Base-by-base conservation (phyloP, 2,113 vertebrate genomes). In the Canis aureus region DNA sequence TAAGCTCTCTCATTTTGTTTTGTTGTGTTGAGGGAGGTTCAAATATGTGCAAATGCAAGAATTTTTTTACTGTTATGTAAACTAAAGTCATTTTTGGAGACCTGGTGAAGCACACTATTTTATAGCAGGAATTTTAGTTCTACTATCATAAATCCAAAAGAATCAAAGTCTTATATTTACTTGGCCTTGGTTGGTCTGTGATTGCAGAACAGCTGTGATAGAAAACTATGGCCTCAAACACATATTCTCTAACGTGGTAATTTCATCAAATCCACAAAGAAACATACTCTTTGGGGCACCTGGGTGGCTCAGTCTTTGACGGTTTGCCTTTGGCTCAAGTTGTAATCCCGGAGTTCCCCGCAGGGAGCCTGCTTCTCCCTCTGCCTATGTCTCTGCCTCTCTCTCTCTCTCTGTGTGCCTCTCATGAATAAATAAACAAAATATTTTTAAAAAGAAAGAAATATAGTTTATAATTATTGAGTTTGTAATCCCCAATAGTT, bases 141-240 rank as follows among this genome's bases (percentile, higher is more conserved):
- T 87, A 25, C n/a, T 35, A 38, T 85, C 49, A 53, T 81, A 87
- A 69, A 86, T 71, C 69, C 12, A 53, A 76, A 88, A 94, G 8
- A 91, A 85, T 84, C 17, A 55, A 51, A 16, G 59, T n/a, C 57
- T 89, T 92, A 64, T 59, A 57, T 64, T 83, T 84, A 35, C 2
- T 12, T 62, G 69, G 29, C 15, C 55, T 73, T 89, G 23, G 23
- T 43, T 66, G 43, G 29, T 23, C 43, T 91, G 23, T 91, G 59
- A 64, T 83, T 93, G n/a, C 73, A 88, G n/a, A 91, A 83, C n/a
- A 89, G 57, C 23, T 85, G 19, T 92, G 35, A 66, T 59, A 13
- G 59, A 79, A 89, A 97, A 94, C 62, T 8, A 71, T n/a, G 13
- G 12, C 23, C 27, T 84, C 23, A 51, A 82, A 83, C 60, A 64